These are phyloP conservation scores for Cephus spinipes DNA, from an alignment of 2,888 invertebrate genomes.

Conservation along the genomic window DNA sequence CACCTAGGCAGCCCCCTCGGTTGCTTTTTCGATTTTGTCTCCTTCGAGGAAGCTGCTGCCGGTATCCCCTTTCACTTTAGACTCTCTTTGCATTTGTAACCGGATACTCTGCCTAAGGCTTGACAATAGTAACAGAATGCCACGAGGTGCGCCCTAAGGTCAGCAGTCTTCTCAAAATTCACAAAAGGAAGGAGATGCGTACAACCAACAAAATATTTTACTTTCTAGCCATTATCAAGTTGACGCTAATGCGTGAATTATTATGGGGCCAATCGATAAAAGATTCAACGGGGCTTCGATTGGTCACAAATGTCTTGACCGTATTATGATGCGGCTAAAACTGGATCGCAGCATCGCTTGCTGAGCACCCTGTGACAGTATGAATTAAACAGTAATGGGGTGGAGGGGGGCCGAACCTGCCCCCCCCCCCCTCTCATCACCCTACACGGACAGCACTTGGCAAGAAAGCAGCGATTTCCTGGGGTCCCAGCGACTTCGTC, in stretches of 20 bases:
- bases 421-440: neutral
- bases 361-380: conserved; percentile 11
- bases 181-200: neutral
- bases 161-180: conserved; percentile 29
- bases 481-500: neutral
- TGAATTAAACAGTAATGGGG: conserved; percentile 34
- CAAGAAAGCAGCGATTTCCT: conserved; percentile 28
- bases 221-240: neutral
- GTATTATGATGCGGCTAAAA: neutral
- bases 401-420: conserved; percentile 16
- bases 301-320: neutral
- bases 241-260: neutral
- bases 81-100: conserved; percentile 24
- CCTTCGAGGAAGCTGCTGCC: neutral
- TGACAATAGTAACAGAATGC: conserved; percentile 37
- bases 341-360: conserved; percentile 18
- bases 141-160: conserved; percentile 32
- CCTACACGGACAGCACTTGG: conserved; percentile 22
- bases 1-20: neutral
- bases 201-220: neutral
- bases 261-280: neutral
- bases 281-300: neutral
- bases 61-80: conserved; percentile 5
- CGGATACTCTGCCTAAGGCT: conserved; percentile 26
- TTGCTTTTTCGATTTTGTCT: conserved; percentile 9